Conservation (phyloP, 2,888 invertebrate genomes). For the Thecophora atra region DNA sequence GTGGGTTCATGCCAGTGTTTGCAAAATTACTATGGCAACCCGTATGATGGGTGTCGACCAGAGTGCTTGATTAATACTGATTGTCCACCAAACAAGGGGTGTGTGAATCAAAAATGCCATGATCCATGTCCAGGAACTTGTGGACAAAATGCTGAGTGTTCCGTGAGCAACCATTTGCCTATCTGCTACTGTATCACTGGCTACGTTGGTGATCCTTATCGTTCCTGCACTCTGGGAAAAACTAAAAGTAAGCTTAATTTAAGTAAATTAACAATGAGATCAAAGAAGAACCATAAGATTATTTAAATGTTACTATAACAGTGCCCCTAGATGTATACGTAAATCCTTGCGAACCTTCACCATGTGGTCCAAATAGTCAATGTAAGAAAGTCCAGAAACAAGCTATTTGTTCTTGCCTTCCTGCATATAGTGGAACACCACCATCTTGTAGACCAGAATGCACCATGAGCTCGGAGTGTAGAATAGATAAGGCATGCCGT, state of each 20-base stretch:
- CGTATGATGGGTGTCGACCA: conserved; percentile 79
- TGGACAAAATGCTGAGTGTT: conserved; percentile 78
- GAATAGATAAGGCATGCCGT: conserved; percentile 73
- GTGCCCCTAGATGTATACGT: conserved; percentile 54
- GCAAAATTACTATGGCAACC: conserved; percentile 78
- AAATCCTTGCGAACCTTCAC: conserved; percentile 69
- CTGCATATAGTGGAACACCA: conserved; percentile 75
- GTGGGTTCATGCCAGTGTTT: conserved; percentile 78
- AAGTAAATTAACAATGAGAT: not conserved
- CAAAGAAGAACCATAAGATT: not conserved
- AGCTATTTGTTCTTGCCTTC: conserved; percentile 75
- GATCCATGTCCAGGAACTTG: conserved; percentile 84
- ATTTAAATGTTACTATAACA: conserved; percentile 35
- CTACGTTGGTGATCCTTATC: conserved; percentile 81
- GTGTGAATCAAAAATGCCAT: conserved; percentile 76
- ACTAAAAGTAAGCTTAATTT: conserved; percentile 65
- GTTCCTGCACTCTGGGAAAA: conserved; percentile 68
- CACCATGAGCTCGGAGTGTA: conserved; percentile 73
- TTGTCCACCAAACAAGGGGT: conserved; percentile 76
- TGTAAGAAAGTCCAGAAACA: conserved; percentile 75
- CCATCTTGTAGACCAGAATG: conserved; percentile 80
- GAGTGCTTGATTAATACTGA: conserved; percentile 79
- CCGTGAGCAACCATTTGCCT: conserved; percentile 77
- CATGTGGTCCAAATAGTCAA: conserved; percentile 83
- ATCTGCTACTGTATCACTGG: conserved; percentile 75